Conservation (phyloP, 2,113 vertebrate species). For the Malurus cyaneus region DNA sequence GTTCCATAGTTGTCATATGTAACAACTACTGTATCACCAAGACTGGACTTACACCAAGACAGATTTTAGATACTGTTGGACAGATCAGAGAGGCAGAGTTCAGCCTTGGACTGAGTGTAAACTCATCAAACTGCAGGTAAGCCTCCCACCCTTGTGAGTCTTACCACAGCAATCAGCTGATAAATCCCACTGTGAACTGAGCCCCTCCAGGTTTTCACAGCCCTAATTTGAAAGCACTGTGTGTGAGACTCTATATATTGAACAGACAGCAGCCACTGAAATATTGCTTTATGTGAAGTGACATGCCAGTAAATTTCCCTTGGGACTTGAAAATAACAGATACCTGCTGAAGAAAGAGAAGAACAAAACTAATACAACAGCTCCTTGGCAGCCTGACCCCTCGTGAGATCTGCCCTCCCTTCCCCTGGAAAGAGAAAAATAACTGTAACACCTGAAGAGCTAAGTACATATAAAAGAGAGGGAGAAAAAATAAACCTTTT, state of each 20-base stretch:
- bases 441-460: not conserved
- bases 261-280: constrained; percentile 10
- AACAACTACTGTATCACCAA: not conserved
- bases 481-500: constrained; percentile 80
- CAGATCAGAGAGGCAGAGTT: not conserved
- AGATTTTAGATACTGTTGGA: not conserved
- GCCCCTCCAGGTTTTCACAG: not conserved
- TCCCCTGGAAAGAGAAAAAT: constrained; percentile 18
- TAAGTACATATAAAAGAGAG: constrained; percentile 55
- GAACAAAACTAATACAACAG: constrained; percentile 41
- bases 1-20: not conserved
- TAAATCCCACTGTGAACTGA: not conserved
- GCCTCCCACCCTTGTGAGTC: not conserved
- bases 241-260: not conserved
- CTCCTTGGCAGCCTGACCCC: constrained; percentile 38
- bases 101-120: not conserved
- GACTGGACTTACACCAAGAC: not conserved
- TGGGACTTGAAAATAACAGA: constrained; percentile 32
- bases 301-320: constrained; percentile 45
- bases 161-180: not conserved
- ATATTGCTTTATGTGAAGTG: constrained; percentile 55
- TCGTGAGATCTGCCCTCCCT: not conserved
- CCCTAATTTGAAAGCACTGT: constrained; percentile 9
- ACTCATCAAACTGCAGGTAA: not conserved
- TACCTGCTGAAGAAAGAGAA: constrained; percentile 25